Evolutionary conservation across 2,888 invertebrate species (phyloP), one percentile per base, ranked within the genome.

Genomic region (Amaurobius ferox): DNA sequence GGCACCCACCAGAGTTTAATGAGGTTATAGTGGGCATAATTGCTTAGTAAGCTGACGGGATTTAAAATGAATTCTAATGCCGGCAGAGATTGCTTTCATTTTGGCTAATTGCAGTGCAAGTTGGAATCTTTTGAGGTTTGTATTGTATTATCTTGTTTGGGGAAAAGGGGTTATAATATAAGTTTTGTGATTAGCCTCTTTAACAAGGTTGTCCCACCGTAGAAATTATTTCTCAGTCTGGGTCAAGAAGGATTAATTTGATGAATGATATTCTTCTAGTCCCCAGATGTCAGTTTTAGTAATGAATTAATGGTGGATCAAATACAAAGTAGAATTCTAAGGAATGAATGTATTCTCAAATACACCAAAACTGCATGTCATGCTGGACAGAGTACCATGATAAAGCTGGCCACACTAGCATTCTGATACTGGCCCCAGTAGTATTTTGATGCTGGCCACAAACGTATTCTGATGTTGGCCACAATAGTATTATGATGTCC

Each of bases 21-120:
- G 83, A 85, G 83, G 83, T 85, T 85, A 76, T 72, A 76, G 73
- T 39, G 67, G 55, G 77, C 66, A 68, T 85, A 85, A 85, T 85
- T 85, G 83, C 83, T 71, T 72, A 66, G 71, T 85, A 85, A 85
- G 83, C 83, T 85, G 62, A 55, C 23, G 66, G 83, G 83, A 85
- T 85, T 85, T 85, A 85, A 85, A 85, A 85, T 78, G 83, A 85
- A 85, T 77, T 76, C 66, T 23, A 55, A 23, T 55, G 55, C 55
- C 55, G 23, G 23, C 2, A 23, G 55, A 55, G 55, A 19, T 55
- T 55, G 29, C 62, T 73, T 70, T 81, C 81, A 62, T 81, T 81
- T 62, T 30, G 29, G 55, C 28, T 70, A 70, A 81, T 81, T 81
- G 74, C 81, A 40, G 68, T 23, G 19, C 55, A 55, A 55, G 55